Conservation (phyloP, 2,888 invertebrate genomes). For the Acrobasis repandana region DNA sequence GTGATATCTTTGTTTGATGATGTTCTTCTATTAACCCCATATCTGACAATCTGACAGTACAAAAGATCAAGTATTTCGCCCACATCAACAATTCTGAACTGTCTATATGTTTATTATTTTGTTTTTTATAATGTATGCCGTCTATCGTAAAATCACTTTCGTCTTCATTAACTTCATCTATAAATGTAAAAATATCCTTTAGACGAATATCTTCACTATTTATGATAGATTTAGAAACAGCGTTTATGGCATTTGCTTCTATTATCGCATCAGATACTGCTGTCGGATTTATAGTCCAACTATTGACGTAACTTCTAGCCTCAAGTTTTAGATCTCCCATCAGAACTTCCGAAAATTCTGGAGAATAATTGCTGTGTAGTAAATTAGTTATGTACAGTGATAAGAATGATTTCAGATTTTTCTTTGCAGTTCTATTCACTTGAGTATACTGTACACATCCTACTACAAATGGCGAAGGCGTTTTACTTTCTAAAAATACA, state of each 20-base stretch:
- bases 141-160: conserved; percentile 49
- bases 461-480: conserved; percentile 69
- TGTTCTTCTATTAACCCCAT: conserved; percentile 51
- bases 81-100: conserved; percentile 66
- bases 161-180: conserved; percentile 46
- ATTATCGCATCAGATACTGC: conserved; percentile 54
- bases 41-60: conserved; percentile 58
- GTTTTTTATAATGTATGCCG: conserved; percentile 49
- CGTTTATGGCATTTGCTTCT: conserved; percentile 53
- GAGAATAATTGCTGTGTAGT: conserved; percentile 83
- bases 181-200: conserved; percentile 55
- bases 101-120: conserved; percentile 46
- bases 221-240: conserved; percentile 70
- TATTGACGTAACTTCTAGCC: conserved; percentile 73
- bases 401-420: conserved; percentile 63
- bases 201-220: conserved; percentile 52
- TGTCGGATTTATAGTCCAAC: conserved; percentile 70
- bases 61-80: conserved; percentile 71
- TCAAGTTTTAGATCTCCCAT: conserved; percentile 74
- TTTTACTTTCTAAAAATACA: conserved; percentile 65
- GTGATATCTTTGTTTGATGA: conserved; percentile 52
- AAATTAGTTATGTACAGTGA: conserved; percentile 78
- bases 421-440: conserved; percentile 59
- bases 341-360: conserved; percentile 74
- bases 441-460: conserved; percentile 68